phyloP scores from a whole-genome alignment of 2,888 invertebrate genomes.

The Dysmachus trigonus region DNA sequence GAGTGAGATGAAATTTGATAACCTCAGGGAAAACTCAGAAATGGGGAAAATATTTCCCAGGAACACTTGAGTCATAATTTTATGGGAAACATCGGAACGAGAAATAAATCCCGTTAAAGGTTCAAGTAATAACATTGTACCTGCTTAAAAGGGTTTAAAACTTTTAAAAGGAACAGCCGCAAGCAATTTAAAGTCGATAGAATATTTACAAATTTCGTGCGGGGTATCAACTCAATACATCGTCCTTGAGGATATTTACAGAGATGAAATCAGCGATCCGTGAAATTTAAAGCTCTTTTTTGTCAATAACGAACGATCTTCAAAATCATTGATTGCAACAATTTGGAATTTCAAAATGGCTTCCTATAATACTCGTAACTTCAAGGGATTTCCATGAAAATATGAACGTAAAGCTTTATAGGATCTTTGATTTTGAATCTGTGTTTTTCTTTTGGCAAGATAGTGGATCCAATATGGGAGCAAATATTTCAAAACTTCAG shows the following conservation, averaged over 20 bases:
- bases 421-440: too few relatives aligned
- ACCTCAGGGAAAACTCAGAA: not conserved
- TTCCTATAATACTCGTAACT: too few relatives aligned
- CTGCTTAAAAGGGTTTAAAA: constrained; percentile 34
- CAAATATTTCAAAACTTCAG: too few relatives aligned
- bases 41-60: constrained; percentile 2
- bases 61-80: not conserved
- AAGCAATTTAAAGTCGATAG: not conserved
- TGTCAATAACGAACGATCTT: not conserved
- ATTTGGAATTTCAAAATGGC: not conserved
- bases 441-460: too few relatives aligned
- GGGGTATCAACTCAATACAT: not conserved
- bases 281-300: not conserved
- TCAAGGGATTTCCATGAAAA: too few relatives aligned
- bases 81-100: not conserved
- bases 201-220: not conserved
- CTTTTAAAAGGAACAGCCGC: constrained; percentile 1
- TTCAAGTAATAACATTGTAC: constrained; percentile 6
- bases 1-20: not conserved
- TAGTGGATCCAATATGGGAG: too few relatives aligned
- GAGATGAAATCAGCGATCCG: not conserved
- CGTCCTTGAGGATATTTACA: not conserved
- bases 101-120: not conserved
- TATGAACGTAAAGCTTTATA: too few relatives aligned
- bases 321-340: not conserved